Percentiles rank a stretch among this genome's conserved stretches.
Evolutionary conservation across 2,113 vertebrate genomes (phyloP).

Genomic region (Nannospalax galili): DNA sequence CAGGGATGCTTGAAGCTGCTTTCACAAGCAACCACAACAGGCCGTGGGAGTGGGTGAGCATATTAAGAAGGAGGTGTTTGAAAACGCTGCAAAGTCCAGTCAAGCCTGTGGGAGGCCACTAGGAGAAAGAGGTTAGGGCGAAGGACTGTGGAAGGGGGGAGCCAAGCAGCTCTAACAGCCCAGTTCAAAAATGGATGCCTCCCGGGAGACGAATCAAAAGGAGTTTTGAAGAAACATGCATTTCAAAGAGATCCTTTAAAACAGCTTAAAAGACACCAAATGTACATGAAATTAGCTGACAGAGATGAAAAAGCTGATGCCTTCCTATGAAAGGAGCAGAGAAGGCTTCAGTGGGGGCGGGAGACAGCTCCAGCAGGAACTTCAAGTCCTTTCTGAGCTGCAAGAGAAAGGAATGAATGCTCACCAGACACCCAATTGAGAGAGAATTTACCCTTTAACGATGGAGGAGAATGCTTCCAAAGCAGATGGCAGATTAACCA

Average conservation of each 20-base stretch:
- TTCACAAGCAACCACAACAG: neutral
- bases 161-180: neutral
- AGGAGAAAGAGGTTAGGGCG: neutral
- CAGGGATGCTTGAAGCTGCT: neutral
- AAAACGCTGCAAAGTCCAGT: neutral
- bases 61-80: neutral
- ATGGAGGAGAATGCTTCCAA: neutral
- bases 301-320: neutral
- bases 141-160: neutral
- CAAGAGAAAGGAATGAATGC: neutral
- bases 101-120: neutral
- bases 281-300: neutral
- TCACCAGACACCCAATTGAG: neutral
- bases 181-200: neutral
- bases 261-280: neutral
- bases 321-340: neutral
- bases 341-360: neutral
- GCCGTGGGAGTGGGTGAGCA: neutral
- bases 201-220: neutral
- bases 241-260: neutral
- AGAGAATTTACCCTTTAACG: neutral
- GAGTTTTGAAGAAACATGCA: neutral
- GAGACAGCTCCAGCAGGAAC: neutral
- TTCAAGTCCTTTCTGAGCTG: neutral
- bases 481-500: slow-evolving; percentile 13